Conservation (phyloP, 2,797 vertebrate genomes). For the Varecia variegata region DNA sequence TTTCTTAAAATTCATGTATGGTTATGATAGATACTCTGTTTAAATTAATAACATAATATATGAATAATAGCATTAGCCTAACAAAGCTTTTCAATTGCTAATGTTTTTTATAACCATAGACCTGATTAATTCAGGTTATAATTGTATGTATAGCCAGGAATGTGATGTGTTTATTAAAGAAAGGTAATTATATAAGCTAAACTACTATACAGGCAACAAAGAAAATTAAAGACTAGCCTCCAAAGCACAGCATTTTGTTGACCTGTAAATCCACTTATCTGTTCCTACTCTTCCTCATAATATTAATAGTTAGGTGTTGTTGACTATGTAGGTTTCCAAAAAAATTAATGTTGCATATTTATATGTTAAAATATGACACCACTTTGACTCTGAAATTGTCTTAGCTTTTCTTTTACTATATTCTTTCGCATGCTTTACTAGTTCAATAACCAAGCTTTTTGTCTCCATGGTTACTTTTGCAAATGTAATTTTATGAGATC, state of each 20-base stretch:
- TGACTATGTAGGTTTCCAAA: background rate
- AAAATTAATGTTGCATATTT: background rate
- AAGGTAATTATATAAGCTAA: background rate
- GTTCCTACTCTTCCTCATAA: background rate
- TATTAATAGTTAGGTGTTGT: background rate
- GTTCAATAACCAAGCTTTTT: slow-evolving; percentile 56
- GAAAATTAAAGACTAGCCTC: background rate
- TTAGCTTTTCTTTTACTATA: background rate
- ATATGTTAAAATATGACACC: background rate
- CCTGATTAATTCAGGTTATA: background rate
- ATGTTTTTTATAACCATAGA: background rate
- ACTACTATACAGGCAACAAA: background rate
- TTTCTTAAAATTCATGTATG: background rate
- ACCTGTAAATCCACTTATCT: background rate
- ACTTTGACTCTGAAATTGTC: background rate
- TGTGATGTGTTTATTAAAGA: background rate
- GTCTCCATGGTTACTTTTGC: slow-evolving; percentile 74
- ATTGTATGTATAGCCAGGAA: background rate
- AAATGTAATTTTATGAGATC: slow-evolving; percentile 21
- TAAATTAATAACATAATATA: background rate
- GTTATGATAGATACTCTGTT: background rate
- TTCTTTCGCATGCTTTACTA: background rate
- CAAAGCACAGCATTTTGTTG: background rate
- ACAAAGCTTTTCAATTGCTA: background rate
- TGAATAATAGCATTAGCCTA: background rate